Evolutionary conservation across 2,113 vertebrate genomes (phyloP).

Genomic region (Asarcornis scutulata): DNA sequence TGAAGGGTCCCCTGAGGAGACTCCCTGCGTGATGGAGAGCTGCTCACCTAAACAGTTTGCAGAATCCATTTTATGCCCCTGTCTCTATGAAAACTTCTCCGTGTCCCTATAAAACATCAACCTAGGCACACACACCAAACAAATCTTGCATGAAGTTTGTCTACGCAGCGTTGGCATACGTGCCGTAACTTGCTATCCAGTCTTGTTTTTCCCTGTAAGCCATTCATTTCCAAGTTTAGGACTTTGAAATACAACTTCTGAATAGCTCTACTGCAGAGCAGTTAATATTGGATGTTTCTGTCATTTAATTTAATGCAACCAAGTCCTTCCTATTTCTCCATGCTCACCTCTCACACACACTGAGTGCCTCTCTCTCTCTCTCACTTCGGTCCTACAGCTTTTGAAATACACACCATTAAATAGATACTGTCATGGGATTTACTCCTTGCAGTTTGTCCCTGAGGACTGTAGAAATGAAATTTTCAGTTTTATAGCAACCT

Average conservation of each 20-base stretch:
- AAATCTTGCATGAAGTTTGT: neutral
- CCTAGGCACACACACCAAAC: neutral
- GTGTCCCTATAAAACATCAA: neutral
- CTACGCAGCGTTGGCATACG: neutral
- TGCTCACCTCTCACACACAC: neutral
- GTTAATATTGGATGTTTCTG: conserved; percentile 1
- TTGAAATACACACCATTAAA: conserved; percentile 58
- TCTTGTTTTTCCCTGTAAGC: neutral
- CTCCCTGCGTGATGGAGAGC: neutral
- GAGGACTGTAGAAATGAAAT: conserved; percentile 41
- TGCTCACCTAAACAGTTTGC: neutral
- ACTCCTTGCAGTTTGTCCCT: conserved; percentile 28
- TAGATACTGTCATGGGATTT: conserved; percentile 33
- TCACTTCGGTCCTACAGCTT: neutral
- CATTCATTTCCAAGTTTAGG: neutral
- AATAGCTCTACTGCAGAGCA: neutral
- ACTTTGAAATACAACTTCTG: neutral
- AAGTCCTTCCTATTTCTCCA: neutral
- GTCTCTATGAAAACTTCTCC: neutral
- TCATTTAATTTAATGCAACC: conserved; percentile 10
- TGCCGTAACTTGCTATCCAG: neutral
- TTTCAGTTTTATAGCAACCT: conserved; percentile 36
- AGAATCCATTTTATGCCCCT: neutral
- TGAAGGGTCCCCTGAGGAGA: neutral
- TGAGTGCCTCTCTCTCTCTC: neutral